Evolutionary conservation across 2,888 invertebrate species (phyloP), one percentile per base, ranked within the genome.

Genomic region (Macrosoma leucophasiata): DNA sequence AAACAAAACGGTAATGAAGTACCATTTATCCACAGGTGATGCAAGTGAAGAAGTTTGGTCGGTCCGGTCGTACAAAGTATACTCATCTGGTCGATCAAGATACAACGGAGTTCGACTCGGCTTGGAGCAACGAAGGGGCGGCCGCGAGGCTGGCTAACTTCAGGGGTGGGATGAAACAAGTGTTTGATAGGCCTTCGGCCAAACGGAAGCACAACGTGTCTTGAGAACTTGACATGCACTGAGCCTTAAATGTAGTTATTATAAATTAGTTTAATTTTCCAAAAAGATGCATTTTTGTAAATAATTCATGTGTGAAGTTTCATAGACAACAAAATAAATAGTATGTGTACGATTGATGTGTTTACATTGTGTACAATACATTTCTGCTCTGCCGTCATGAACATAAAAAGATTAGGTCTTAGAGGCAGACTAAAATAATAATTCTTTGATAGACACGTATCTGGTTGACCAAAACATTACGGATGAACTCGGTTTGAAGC

Each of bases 1-100:
- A 10, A 3, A 20, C 11, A 17, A 15, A 9, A 18, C 13, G 7
- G 20, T 39, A 12, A n/a, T n/a, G n/a, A n/a, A n/a, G n/a, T n/a
- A n/a, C n/a, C n/a, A n/a, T n/a, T n/a, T 35, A 41, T 20, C n/a
- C n/a, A 2, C 53, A 84, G 84, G 98, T 99, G 52, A 99, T 99
- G 98, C 98, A 98, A 89, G 99, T 99, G 23, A 99, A 99, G 84
- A 98, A 99, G 84, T 99, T 99, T 75, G 99, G 99, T 7, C 91
- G 98, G 2, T 98, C 98, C 29, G 98, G 98, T 3, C 90, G 99
- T 31, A 98, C 99, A 0, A 99, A 99, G 65, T 99, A 99, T 77
- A 99, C 99, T 0, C 99, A 99, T 81, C 85, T 99, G 61, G 98
- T 99, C 0, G 98, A 98, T 75, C 99, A 99, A 72, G 99, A 99